Percentiles rank a stretch among this genome's conserved stretches.
These are phyloP conservation scores for Eudemis profundana DNA, from an alignment of 2,888 invertebrate species.

Conservation along the genomic window DNA sequence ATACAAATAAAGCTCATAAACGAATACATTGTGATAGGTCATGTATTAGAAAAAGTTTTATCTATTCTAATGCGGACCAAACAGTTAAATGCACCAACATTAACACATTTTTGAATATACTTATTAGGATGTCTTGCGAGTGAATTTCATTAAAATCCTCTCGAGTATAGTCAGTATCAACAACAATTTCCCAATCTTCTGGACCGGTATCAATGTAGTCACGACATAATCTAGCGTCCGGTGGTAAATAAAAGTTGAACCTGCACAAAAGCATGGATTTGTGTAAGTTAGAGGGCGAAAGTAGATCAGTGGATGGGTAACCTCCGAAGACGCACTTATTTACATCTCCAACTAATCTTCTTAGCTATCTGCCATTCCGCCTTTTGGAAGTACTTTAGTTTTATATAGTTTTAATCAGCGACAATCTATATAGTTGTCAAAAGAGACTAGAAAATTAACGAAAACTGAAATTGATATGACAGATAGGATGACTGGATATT, in stretches of 20 bases:
- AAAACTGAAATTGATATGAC: conserved; percentile 2
- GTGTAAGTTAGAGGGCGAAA: too few relatives aligned
- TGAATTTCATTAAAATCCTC: conserved; percentile 9
- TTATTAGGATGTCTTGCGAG: background rate
- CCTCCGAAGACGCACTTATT: background rate
- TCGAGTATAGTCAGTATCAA: background rate
- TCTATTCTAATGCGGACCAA: background rate
- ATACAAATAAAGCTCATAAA: too few relatives aligned
- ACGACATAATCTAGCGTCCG: background rate
- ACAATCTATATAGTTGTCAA: background rate
- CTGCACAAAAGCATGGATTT: conserved; percentile 5
- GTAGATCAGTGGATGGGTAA: too few relatives aligned
- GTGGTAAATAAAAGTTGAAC: conserved; percentile 12
- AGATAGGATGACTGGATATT: conserved; percentile 1
- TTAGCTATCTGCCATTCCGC: too few relatives aligned
- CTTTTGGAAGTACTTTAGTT: background rate
- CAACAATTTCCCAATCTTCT: conserved; percentile 1
- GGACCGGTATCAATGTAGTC: background rate
- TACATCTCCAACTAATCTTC: conserved; percentile 2
- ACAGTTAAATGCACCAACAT: conserved; percentile 1
- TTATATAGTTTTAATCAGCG: too few relatives aligned
- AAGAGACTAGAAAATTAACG: conserved; percentile 4
- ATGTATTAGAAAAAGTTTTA: background rate
- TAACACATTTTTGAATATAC: conserved; percentile 1
- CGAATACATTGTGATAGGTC: too few relatives aligned